Evolutionary conservation across 1,140 invertebrate species (phyloP), one percentile per base, ranked within the genome.

Genomic region (Achroia grisella): DNA sequence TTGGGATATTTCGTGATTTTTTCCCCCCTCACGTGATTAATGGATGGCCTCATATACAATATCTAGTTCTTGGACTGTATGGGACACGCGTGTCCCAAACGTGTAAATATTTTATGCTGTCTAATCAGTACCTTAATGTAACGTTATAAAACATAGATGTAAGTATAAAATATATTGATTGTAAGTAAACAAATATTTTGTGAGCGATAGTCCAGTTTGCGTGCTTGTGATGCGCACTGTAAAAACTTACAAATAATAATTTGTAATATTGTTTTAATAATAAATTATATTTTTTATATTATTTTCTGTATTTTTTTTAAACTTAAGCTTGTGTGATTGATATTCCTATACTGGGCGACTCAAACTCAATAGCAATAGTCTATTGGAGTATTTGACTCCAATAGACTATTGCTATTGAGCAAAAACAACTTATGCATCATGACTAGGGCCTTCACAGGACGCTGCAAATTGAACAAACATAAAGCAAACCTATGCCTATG

Each of bases 191-290:
- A 41, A 36, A 50, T 40, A 47, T 60, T 62, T 53, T 60, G 54
- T 62, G 55, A 52, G 60, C 48, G 60, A 64, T 48, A 59, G 61
- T 76, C 61, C 61, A 52, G 55, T 60, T 39, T 43, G 52, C 60
- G 56, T 17, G 14, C 31, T 34, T 49, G 44, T 44, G 44, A 56
- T 56, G 50, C 50, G 52, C 37, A 64, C 39, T 75, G 71, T 76
- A 77, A 72, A 74, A 67, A 76, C 58, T 54, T 65, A 73, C 66
- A 68, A 72, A 62, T 62, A 62, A 54, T 68, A 49, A 58, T 78
- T 74, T 77, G 67, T 78, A 76, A 66, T 75, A 67, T 78, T 82
- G 57, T 79, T 81, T 81, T 58, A 57, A 71, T 75, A 79, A 75
- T 83, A 83, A 83, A 83, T 83, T 83, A 83, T 83, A 79, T 65